These are phyloP conservation scores for Ecliptopera silaceata DNA, from an alignment of 2,888 invertebrate genomes.

Conservation along the genomic window DNA sequence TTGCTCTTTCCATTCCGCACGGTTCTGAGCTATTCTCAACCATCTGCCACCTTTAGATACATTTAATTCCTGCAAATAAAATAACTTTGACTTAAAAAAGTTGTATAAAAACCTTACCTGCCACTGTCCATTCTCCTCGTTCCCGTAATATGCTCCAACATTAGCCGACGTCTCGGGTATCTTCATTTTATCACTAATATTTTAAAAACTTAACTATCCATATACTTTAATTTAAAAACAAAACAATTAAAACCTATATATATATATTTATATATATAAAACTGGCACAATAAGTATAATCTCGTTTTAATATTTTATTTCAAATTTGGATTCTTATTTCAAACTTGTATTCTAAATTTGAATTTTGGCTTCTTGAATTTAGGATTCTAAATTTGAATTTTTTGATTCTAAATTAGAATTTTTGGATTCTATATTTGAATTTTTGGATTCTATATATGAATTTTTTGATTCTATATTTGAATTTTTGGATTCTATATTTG, in stretches of 20 bases:
- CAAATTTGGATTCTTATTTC: neutral
- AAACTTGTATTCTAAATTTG: constrained; percentile 28
- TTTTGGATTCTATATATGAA: constrained; percentile 3
- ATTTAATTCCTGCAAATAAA: no score
- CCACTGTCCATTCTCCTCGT: constrained; percentile 76
- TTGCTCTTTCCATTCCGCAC: no score
- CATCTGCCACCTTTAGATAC: no score
- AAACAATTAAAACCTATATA: constrained; percentile 28
- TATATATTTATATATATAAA: constrained; percentile 18
- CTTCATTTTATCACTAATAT: constrained; percentile 62
- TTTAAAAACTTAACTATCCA: constrained; percentile 39
- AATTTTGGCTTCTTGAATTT: no score
- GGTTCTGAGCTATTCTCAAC: no score
- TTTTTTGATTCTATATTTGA: constrained; percentile 18
- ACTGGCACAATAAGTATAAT: constrained; percentile 27
- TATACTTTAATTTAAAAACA: constrained; percentile 40
- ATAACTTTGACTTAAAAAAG: neutral
- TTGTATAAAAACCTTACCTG: constrained; percentile 53
- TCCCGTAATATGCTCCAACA: constrained; percentile 75
- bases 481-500: neutral
- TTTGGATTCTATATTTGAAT: constrained; percentile 31
- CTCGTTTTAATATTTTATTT: constrained; percentile 1
- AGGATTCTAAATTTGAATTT: neutral
- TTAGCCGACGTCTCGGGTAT: constrained; percentile 74
- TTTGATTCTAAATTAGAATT: neutral